Base-by-base conservation (phyloP, 2,113 vertebrate species). In the Pandion haliaetus region DNA sequence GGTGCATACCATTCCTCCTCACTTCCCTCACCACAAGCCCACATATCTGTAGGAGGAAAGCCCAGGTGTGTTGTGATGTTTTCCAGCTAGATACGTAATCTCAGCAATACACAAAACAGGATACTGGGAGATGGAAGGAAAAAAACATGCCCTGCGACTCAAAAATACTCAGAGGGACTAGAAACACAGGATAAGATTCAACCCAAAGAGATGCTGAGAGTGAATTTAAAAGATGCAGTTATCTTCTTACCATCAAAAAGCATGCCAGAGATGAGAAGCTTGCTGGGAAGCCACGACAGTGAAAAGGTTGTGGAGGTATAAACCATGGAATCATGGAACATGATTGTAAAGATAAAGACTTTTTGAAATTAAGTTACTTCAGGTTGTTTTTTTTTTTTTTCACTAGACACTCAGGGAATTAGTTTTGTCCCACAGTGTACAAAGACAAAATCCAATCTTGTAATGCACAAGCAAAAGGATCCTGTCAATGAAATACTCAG, bases 41-140 rank as follows among this genome's bases (percentile, higher is more conserved):
- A 91, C 32, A 14, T 31, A 52, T 79, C 83, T 88, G 96, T 94
- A 81, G 91, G 93, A 96, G 77, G 93, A 91, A 84, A 93, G 91
- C 59, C 86, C 93, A 95, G 95, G 86, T 97, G 94, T 95, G 89
- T 76, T 93, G 55, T 94, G 91, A n/a, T 74, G 38, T 84, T 89
- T 96, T 95, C 65, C 61, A 91, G 38, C 34, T 65, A 67, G 77
- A 91, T 66, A 78, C 20, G 47, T 74, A 82, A 74, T 67, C 77
- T 74, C 77, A 71, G 38, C 0, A 7, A 73, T 92, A 92, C 47
- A 36, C 1, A 8, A 78, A 96, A 89, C 25, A 91, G 21, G 42
- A 88, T 77, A 78, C 24, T 45, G 65, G 36, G 42, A 82, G 88
- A 94, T 20, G 13, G n/a, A 71, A 84, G 32, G n/a, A 67, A 88